Base-by-base conservation (phyloP, 2,888 invertebrate genomes). In the Drosophila picticornis region DNA sequence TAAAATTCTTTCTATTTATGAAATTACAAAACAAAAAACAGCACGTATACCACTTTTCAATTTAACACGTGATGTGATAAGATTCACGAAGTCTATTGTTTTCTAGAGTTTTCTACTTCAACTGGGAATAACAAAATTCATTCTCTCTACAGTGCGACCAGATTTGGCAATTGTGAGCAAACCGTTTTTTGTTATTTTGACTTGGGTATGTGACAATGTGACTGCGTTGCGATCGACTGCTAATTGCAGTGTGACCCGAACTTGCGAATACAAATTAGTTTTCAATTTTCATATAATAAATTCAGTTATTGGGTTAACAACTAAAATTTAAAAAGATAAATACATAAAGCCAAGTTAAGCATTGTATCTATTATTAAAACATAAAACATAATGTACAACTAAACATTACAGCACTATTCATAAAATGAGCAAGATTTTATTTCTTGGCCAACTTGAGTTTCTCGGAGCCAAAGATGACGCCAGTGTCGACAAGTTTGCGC, bases 401-500 rank as follows among this genome's bases (percentile, higher is more conserved):
- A 29, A 52, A 50, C 38, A 53, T 56, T 66, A 70, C 16, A 48
- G 1, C 9, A 34, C 60, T 61, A 53, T 27, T 58, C 58, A 27
- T 65, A 59, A 58, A 62, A 58, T 55, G 1, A 36, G 25, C 32
- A 36, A n/a, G 25, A 32, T 29, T 6, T 77, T 62, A 91, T 55
- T 91, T 91, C 59, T 92, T 91, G 1, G 78, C 80, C 55, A 91
- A 66, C 65, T 91, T 91, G 0, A 91, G 69, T 61, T 92, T 91
- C 46, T 89, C 91, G 1, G 92, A 91, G 2, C 92, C 90, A 64
- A 91, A 88, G 58, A 92, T 78, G 13, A 91, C 89, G 10, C 90
- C 92, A 4, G 91, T 88, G 11, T 92, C 91, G 7, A 90, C 82
- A 11, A 92, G 75, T 65, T 94, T 94, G 62, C 94, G 94, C 83